Evolutionary conservation across 2,888 invertebrate genomes (phyloP), one percentile per base, ranked within the genome.

Genomic region (Andrena bucephala): DNA sequence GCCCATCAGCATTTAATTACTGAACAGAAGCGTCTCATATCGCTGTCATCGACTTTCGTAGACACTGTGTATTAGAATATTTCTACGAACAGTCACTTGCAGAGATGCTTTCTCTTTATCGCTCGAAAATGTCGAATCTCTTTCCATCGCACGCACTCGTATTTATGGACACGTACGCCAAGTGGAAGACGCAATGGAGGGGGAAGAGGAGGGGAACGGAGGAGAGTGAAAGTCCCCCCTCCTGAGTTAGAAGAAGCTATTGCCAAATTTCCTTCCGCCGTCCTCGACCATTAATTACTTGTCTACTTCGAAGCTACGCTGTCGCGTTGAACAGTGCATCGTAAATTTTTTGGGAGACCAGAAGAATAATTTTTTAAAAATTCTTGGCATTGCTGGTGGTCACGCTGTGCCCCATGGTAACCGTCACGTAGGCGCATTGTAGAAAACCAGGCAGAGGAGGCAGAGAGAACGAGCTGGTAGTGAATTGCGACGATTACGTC

Each of bases 401-500:
- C 16, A 59, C 13, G 31, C 48, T 48, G 57, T 24, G 24, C 27
- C 10, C 33, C 24, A 76, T 66, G 24, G 10, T 10, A 31, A 48
- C 36, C 31, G 27, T 48, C 29, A 24, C 20, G 24, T 57, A 63
- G 13, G 20, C 31, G 52, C 82, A 60, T 77, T 59, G 33, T 7
- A 48, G 31, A 50, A 42, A 68, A 70, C 20, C 60, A 50, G 36
- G 7, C 3, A 52, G 24, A 57, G 57, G 65, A 52, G 20, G 33
- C 59, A 20, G 54, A 68, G 20, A 59, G 54, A 71, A 62, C 24
- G 31, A 31, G 50, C 16, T 42, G 66, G 65, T 50, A 71, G 65
- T 62, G 75, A 85, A 83, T 80, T 63, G 72, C 77, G 52, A 52
- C 33, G 77, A 68, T 86, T 85, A 72, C 89, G 83, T 90, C 88